Evolutionary conservation across 2,113 vertebrate genomes (phyloP).

Genomic region (Oenanthe melanoleuca): DNA sequence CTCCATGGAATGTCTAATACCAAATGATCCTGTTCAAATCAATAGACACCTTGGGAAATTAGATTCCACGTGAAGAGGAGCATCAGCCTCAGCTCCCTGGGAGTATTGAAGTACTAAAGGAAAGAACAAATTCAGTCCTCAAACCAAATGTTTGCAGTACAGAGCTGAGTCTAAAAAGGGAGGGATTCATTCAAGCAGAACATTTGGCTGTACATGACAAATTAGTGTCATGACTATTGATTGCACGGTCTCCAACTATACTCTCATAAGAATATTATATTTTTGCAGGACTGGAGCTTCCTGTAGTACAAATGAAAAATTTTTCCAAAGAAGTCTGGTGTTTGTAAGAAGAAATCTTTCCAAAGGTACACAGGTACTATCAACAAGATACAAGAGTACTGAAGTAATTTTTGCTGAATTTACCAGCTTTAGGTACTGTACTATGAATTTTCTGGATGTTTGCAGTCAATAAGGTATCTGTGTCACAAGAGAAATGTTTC

Average conservation of each 20-base stretch:
- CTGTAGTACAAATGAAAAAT: not conserved
- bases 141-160: not conserved
- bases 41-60: not conserved
- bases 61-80: not conserved
- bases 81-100: not conserved
- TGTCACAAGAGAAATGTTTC: not conserved
- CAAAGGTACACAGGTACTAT: not conserved
- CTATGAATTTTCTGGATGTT: not conserved
- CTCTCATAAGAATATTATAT: not conserved
- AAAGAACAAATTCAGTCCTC: not conserved
- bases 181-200: not conserved
- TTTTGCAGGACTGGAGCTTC: not conserved
- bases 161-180: not conserved
- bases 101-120: not conserved
- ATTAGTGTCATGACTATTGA: not conserved
- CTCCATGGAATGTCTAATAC: not conserved
- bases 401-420: not conserved
- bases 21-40: not conserved
- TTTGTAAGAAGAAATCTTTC: not conserved
- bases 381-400: not conserved
- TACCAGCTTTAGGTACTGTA: not conserved
- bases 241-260: not conserved
- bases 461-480: not conserved
- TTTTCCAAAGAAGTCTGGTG: not conserved
- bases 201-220: not conserved